A percentile compares a stretch with the other conserved stretches of the same genome.
Evolutionary conservation across 2,113 vertebrate genomes (phyloP).

Genomic region (Sterrhoptilus dennistouni): DNA sequence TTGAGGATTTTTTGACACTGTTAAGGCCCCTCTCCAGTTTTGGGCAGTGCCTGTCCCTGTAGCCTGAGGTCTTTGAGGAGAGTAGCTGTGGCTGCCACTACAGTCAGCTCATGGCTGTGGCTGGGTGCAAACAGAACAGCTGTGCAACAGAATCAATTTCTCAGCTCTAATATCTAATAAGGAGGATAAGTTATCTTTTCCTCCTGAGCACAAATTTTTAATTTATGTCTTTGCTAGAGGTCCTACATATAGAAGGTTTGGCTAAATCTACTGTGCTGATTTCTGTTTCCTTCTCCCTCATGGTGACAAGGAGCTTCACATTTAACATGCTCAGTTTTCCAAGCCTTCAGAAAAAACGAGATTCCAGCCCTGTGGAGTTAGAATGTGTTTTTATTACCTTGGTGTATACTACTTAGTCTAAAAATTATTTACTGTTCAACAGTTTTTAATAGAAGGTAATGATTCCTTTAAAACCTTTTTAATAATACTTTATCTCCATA

Average conservation of each 20-base stretch:
- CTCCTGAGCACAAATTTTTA: neutral
- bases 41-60: neutral
- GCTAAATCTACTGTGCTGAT: neutral
- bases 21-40: neutral
- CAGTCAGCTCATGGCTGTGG: neutral
- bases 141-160: neutral
- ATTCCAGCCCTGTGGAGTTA: neutral
- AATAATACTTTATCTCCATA: constrained; percentile 69
- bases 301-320: neutral
- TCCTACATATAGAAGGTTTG: neutral
- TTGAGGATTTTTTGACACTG: neutral
- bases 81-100: neutral
- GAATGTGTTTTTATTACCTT: neutral
- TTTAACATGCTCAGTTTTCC: neutral
- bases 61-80: neutral
- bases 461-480: constrained; percentile 29
- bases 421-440: neutral
- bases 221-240: neutral
- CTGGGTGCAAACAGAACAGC: neutral
- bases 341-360: neutral
- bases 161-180: neutral
- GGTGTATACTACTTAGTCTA: neutral
- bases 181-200: neutral
- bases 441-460: neutral
- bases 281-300: neutral